phyloP scores from a whole-genome alignment of 2,888 invertebrate species.

The Pyrrhosoma nymphula region DNA sequence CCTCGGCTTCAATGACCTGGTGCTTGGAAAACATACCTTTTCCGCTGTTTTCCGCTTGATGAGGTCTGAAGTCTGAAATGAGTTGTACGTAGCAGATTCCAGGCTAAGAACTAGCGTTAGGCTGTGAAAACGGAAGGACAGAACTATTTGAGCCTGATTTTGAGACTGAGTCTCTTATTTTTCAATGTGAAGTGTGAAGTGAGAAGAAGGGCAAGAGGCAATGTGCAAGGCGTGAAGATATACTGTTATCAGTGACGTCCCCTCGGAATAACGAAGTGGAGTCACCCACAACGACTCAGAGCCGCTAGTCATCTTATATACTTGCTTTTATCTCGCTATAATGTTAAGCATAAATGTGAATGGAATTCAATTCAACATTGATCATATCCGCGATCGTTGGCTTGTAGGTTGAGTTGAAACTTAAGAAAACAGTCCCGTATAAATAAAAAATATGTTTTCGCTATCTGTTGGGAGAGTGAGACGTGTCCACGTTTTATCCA shows the following conservation, averaged over 20 bases:
- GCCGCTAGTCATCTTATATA: too few relatives aligned
- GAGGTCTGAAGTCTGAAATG: neutral
- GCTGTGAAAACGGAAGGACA: neutral
- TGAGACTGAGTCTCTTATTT: neutral
- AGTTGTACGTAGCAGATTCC: neutral
- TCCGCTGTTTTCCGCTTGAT: neutral
- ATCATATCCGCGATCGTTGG: too few relatives aligned
- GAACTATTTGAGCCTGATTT: neutral
- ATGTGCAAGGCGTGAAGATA: neutral
- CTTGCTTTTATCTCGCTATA: too few relatives aligned
- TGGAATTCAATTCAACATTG: too few relatives aligned
- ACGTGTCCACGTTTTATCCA: too few relatives aligned
- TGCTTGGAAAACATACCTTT: neutral
- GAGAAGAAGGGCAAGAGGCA: neutral
- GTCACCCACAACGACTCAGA: neutral
- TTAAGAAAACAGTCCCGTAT: too few relatives aligned
- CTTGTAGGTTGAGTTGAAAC: too few relatives aligned
- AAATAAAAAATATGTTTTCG: too few relatives aligned
- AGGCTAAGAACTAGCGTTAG: neutral
- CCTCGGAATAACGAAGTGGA: neutral
- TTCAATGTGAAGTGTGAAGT: neutral
- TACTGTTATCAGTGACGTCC: neutral
- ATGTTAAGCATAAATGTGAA: too few relatives aligned
- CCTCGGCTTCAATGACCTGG: too few relatives aligned
- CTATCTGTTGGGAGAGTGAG: too few relatives aligned